Percentiles rank a stretch among this genome's conserved stretches.
These are phyloP conservation scores for Oncopodura yosiiana DNA, from an alignment of 1,140 invertebrate genomes.

Conservation along the genomic window DNA sequence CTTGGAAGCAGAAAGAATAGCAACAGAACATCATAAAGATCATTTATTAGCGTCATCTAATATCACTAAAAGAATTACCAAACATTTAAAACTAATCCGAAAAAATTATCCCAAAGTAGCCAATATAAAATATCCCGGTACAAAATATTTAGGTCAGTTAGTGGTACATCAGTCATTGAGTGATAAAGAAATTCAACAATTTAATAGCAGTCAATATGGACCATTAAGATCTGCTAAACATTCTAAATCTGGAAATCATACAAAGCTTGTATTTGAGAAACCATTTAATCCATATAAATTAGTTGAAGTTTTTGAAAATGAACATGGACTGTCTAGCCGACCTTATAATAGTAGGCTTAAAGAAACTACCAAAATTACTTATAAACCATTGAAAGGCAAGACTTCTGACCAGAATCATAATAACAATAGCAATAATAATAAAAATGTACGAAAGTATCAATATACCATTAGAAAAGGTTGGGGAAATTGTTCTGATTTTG, in stretches of 20 bases:
- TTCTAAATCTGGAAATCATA: background rate
- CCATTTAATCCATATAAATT: background rate
- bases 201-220: conserved; percentile 17
- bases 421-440: too few relatives aligned
- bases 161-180: background rate
- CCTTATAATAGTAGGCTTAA: too few relatives aligned
- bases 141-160: conserved; percentile 2
- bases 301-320: too few relatives aligned
- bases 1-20: background rate
- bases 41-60: background rate
- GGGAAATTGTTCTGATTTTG: too few relatives aligned
- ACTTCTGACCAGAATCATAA: too few relatives aligned
- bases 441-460: too few relatives aligned
- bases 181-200: background rate
- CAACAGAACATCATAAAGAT: background rate
- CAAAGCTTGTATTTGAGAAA: background rate
- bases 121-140: conserved; percentile 8
- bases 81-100: conserved; percentile 7
- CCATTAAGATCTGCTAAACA: conserved; percentile 3
- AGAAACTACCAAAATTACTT: too few relatives aligned
- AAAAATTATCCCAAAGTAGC: conserved; percentile 6
- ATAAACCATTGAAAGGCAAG: too few relatives aligned
- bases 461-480: too few relatives aligned
- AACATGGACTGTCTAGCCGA: too few relatives aligned
- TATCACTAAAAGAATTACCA: background rate